Evolutionary conservation across 1,140 invertebrate genomes (phyloP).

Genomic region (Drosophila novamexicana): DNA sequence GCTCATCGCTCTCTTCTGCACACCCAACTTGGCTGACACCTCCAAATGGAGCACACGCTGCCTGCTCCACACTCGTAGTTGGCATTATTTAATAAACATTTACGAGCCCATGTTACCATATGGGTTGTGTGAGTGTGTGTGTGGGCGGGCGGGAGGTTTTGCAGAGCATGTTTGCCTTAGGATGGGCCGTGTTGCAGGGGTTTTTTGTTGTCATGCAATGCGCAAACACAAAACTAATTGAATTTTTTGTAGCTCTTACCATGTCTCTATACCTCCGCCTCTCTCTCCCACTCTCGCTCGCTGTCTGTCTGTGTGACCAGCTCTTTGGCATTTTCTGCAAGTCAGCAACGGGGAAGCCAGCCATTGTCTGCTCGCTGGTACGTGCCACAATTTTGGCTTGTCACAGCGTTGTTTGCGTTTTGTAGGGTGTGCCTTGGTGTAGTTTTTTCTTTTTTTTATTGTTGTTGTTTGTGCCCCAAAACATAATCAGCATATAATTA

Average conservation of each 20-base stretch:
- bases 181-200: not conserved
- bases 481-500: slow-evolving; percentile 82
- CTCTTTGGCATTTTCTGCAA: slow-evolving; percentile 45
- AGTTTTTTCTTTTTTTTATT: slow-evolving; percentile 14
- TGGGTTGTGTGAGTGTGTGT: not conserved
- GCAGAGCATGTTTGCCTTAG: not conserved
- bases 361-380: slow-evolving; percentile 41
- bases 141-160: too few relatives aligned
- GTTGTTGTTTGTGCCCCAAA: slow-evolving; percentile 62
- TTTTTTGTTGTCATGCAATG: slow-evolving; percentile 76
- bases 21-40: slow-evolving; percentile 31
- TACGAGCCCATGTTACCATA: slow-evolving; percentile 29
- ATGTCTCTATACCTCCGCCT: slow-evolving; percentile 14
- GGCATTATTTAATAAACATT: slow-evolving; percentile 67
- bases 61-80: slow-evolving; percentile 3
- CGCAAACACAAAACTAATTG: slow-evolving; percentile 82
- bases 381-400: slow-evolving; percentile 68
- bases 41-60: slow-evolving; percentile 8
- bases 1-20: slow-evolving; percentile 18
- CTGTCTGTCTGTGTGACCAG: slow-evolving; percentile 4
- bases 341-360: slow-evolving; percentile 40
- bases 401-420: slow-evolving; percentile 28
- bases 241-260: slow-evolving; percentile 64
- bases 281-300: not conserved
- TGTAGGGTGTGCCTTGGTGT: slow-evolving; percentile 25